These are phyloP conservation scores for Pogona vitticeps DNA, from an alignment of 2,113 vertebrate genomes.

Conservation along the genomic window DNA sequence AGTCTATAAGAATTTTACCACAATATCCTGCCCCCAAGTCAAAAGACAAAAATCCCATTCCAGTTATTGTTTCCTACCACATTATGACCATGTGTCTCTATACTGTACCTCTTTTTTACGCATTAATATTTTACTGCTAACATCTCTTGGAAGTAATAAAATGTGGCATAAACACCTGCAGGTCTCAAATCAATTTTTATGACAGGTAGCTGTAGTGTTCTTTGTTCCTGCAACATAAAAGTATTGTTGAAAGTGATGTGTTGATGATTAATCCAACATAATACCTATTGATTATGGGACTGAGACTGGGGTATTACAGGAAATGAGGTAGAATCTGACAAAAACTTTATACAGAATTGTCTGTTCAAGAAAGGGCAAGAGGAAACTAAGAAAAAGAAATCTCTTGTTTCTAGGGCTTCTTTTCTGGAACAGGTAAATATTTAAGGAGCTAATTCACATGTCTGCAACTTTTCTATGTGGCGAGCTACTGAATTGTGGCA, in stretches of 20 bases:
- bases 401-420: neutral
- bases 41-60: neutral
- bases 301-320: neutral
- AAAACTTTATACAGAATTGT: neutral
- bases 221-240: conserved; percentile 1
- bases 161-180: neutral
- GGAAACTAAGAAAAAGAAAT: neutral
- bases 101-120: conserved; percentile 1
- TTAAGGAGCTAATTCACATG: neutral
- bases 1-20: neutral
- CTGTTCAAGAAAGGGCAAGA: neutral
- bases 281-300: neutral
- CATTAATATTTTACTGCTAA: conserved; percentile 2
- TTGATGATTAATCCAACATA: neutral
- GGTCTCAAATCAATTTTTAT: neutral
- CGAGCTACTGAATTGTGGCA: neutral
- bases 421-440: neutral
- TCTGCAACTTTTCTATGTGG: neutral
- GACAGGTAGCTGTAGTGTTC: neutral
- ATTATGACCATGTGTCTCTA: neutral
- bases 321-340: neutral
- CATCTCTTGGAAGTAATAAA: conserved; percentile 9
- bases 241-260: neutral
- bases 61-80: neutral
- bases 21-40: neutral